Percentiles rank a stretch among this genome's conserved stretches.
Conservation (phyloP, 2,113 vertebrate genomes). For the Psittacus erithacus region DNA sequence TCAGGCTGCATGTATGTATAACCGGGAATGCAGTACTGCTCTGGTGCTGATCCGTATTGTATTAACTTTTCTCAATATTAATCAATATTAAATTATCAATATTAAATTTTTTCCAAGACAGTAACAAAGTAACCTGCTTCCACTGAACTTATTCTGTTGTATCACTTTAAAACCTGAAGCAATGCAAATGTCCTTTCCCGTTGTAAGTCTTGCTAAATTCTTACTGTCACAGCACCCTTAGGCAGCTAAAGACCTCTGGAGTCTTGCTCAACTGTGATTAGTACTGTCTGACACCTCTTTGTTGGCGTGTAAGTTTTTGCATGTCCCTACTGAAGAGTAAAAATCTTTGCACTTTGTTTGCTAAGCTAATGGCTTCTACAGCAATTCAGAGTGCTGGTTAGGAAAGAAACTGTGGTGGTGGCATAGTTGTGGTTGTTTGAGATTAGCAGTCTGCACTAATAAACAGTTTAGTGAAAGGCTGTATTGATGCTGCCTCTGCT, state of each 20-base stretch:
- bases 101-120: background rate
- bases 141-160: rapidly evolving
- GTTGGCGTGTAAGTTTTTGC: background rate
- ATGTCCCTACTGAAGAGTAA: background rate
- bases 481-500: background rate
- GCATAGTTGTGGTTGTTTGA: background rate
- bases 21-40: background rate
- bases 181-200: background rate
- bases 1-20: background rate
- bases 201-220: background rate
- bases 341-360: background rate
- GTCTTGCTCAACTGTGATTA: background rate
- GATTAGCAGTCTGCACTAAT: background rate
- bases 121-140: background rate
- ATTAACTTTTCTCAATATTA: background rate
- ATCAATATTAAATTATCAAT: background rate
- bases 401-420: background rate
- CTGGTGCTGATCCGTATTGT: background rate
- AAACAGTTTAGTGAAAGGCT: background rate
- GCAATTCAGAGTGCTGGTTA: background rate
- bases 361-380: background rate
- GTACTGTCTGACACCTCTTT: background rate
- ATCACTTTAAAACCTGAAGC: background rate
- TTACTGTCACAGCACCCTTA: background rate
- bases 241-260: background rate